These are phyloP conservation scores for Arothron firmamentum DNA, from an alignment of 2,113 vertebrate species.

Conservation along the genomic window DNA sequence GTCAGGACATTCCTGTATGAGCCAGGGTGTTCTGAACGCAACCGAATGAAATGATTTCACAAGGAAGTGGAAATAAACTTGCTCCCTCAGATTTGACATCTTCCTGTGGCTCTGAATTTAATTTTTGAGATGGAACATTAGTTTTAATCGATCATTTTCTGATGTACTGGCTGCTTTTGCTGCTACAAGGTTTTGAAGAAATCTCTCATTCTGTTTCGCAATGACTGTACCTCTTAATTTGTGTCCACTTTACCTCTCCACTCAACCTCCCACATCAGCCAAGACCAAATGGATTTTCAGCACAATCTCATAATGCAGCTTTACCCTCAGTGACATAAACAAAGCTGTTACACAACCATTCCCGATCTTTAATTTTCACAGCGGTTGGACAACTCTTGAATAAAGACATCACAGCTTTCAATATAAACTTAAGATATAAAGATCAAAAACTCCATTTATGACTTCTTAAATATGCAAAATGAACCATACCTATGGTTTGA, in stretches of 20 bases:
- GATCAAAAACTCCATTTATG: too few species aligned
- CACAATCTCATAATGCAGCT: neutral
- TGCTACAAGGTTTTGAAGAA: too few species aligned
- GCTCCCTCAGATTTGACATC: neutral
- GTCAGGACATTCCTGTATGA: slow-evolving; percentile 21
- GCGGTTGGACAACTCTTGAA: too few species aligned
- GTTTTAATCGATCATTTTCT: too few species aligned
- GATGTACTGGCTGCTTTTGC: too few species aligned
- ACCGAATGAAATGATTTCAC: too few species aligned
- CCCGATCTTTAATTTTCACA: too few species aligned
- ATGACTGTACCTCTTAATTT: neutral
- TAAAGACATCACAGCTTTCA: too few species aligned
- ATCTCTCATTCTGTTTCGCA: too few species aligned
- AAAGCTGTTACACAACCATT: neutral
- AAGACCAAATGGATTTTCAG: neutral
- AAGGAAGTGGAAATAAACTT: neutral
- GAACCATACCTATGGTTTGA: slow-evolving; percentile 87
- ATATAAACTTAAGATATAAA: too few species aligned
- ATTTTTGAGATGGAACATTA: neutral
- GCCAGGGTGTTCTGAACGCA: neutral
- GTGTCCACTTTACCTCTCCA: neutral
- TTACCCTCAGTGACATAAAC: neutral
- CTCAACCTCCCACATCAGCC: neutral
- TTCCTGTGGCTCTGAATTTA: neutral
- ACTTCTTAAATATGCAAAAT: too few species aligned